Evolutionary conservation across 2,113 vertebrate species (phyloP), one percentile per base, ranked within the genome.

Genomic region (Cheirogaleus medius): DNA sequence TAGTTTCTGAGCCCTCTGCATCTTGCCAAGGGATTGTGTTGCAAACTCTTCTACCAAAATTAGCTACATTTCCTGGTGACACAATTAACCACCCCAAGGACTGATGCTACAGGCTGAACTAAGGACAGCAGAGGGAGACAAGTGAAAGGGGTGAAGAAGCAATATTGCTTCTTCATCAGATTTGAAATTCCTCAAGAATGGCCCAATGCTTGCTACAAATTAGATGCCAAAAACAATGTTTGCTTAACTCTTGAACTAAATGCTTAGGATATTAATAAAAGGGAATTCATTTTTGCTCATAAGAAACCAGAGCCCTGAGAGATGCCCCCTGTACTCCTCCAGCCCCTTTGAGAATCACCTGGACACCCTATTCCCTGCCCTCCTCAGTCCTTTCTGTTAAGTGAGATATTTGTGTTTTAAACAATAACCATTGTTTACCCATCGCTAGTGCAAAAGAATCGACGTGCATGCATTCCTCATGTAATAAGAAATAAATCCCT

Each of bases 401-500:
- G 85, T 95, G 84, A 97, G 81, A 98, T 96, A 96, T 91, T 73
- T 84, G 18, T 82, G 97, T 82, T 96, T 96, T 90, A 95, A 97
- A 96, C 90, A 49, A 94, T 94, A 82, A 23, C 54, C 71, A 88
- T 88, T 92, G 94, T 96, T 96, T 91, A 90, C 47, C 60, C 56
- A 92, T 91, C 74, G 52, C 76, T 87, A 42, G 23, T 49, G 64
- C 42, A 13, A 91, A 96, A 64, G 71, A 94, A 81, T 47, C 18
- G 20, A 42, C 76, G 42, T 87, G 80, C 64, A 74, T 58, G 37
- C 89, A 97, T 98, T 97, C 91, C 89, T 92, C 29, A 1, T 49
- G 34, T 94, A 96, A 88, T 97, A 96, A 97, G 87, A 97, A 97
- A 87, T 95, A 95, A 98, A 98, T 97, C 96, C 84, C 71, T 91